Base-by-base conservation (phyloP, 1,140 invertebrate species). In the Drosophila oshimai region DNA sequence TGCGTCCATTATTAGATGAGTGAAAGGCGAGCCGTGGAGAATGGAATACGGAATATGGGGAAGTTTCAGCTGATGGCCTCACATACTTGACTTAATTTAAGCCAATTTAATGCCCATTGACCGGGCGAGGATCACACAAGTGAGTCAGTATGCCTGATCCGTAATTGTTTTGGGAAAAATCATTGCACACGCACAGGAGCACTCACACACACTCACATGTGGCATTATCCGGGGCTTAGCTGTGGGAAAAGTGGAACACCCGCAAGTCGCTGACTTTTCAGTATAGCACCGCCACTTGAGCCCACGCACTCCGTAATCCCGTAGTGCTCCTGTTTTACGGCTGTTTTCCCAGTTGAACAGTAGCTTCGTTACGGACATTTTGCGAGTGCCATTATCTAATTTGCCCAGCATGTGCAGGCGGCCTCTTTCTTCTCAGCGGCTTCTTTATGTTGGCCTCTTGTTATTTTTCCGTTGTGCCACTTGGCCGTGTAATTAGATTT, bases 41-140 rank as follows among this genome's bases (percentile, higher is more conserved):
- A 51, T 46, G 44, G 31, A 55, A 39, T 29, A n/a, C n/a, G 9
- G 4, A n/a, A 39, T 29, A 45, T 34, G 17, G 45, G 58, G 53
- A 42, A 39, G 45, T 50, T 61, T 54, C 33, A 10, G 42, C 50
- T 17, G 34, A 50, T 34, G 33, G 64, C 22, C 72, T 61, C 50
- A 74, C 81, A 87, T 81, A 87, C 81, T 87, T 87, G 81, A 87
- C 81, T 87, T 87, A 87, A 87, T 87, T 80, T 87, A 87, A 87
- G 83, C 81, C 81, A 87, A 87, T 87, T 87, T 81, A 74, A 54
- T 61, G 67, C 45, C 54, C 71, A 86, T 86, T 80, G 50, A 87
- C 49, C 51, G 60, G 18, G 2, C 39, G 47, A 54, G 69, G 81
- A 77, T 77, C 84, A 65, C 47, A 79, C 50, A 72, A 84, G 70